These are phyloP conservation scores for Orestias chungarensis DNA, from an alignment of 2,797 vertebrate species.

Conservation along the genomic window DNA sequence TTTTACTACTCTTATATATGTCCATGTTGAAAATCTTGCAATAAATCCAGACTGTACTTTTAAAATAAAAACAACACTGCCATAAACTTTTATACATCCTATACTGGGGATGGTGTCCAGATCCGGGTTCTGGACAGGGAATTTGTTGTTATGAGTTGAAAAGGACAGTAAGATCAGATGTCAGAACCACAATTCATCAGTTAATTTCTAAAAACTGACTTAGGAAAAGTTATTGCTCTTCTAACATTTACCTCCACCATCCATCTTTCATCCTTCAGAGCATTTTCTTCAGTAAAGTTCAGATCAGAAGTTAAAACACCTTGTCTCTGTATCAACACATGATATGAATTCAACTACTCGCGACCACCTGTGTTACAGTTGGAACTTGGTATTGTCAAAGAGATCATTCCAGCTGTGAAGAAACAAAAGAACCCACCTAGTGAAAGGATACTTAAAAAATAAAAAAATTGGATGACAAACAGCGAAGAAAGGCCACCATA, in stretches of 20 bases:
- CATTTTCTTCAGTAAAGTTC: slow-evolving; percentile 40
- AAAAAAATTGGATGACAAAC: slow-evolving; percentile 36
- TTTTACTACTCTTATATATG: slow-evolving; percentile 25
- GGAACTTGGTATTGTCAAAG: slow-evolving; percentile 48
- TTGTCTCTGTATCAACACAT: slow-evolving; percentile 7
- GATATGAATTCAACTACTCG: slow-evolving; percentile 42
- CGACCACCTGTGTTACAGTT: slow-evolving; percentile 28
- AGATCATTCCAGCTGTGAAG: slow-evolving; percentile 34
- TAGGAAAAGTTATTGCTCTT: slow-evolving; percentile 32
- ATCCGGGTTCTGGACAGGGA: slow-evolving; percentile 59
- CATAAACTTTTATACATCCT: slow-evolving; percentile 57
- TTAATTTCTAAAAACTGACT: slow-evolving; percentile 16
- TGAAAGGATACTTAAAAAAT: slow-evolving; percentile 45
- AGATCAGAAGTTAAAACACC: not conserved
- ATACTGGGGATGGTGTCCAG: not conserved
- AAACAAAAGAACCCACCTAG: slow-evolving; percentile 45
- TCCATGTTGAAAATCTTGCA: slow-evolving; percentile 30
- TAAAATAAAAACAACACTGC: slow-evolving; percentile 32
- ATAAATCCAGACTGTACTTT: slow-evolving; percentile 28
- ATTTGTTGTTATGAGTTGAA: slow-evolving; percentile 71
- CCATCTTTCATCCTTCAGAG: slow-evolving; percentile 41
- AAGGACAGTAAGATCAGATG: slow-evolving; percentile 56
- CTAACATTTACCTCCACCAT: not conserved
- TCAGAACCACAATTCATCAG: not conserved
- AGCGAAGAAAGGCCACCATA: slow-evolving; percentile 19